Percentiles rank a stretch among this genome's conserved stretches.
Evolutionary conservation across 2,888 invertebrate genomes (phyloP).

Genomic region (Noctua comes): DNA sequence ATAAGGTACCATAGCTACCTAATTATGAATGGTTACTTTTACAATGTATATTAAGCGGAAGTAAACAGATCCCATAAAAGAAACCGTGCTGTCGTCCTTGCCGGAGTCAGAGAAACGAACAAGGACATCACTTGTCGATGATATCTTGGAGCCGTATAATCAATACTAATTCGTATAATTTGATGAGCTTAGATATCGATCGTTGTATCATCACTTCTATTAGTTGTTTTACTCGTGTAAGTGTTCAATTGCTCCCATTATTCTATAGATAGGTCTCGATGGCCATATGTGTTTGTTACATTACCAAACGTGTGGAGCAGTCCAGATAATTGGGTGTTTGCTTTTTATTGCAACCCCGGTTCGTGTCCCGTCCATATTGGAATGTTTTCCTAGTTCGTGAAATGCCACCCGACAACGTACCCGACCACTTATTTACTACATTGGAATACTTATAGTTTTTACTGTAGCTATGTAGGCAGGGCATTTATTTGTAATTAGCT

Average conservation of each 20-base stretch:
- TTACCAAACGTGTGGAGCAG: constrained; percentile 60
- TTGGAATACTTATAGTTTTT: constrained; percentile 56
- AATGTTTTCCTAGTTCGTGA: constrained; percentile 81
- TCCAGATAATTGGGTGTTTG: constrained; percentile 72
- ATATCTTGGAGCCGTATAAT: constrained; percentile 45
- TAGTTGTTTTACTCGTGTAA: constrained; percentile 28
- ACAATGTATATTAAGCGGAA: constrained; percentile 41
- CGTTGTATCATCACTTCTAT: constrained; percentile 3
- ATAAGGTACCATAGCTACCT: constrained; percentile 27
- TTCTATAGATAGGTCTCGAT: constrained; percentile 44
- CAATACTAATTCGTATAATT: constrained; percentile 44
- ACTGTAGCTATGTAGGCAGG: constrained; percentile 19
- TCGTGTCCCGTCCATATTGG: constrained; percentile 72
- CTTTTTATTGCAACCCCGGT: constrained; percentile 71
- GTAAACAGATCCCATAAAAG: constrained; percentile 34
- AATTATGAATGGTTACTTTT: constrained; percentile 39
- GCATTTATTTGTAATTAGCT: constrained; percentile 31
- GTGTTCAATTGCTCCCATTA: constrained; percentile 61
- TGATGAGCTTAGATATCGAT: constrained; percentile 44
- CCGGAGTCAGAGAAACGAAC: constrained; percentile 33
- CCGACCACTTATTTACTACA: constrained; percentile 62
- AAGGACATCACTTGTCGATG: constrained; percentile 48
- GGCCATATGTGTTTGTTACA: constrained; percentile 62
- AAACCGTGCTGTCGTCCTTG: constrained; percentile 23
- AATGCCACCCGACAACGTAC: constrained; percentile 71